Evolutionary conservation across 2,888 invertebrate genomes (phyloP), one percentile per base, ranked within the genome.

Genomic region (Glyphotaelius pellucidus): DNA sequence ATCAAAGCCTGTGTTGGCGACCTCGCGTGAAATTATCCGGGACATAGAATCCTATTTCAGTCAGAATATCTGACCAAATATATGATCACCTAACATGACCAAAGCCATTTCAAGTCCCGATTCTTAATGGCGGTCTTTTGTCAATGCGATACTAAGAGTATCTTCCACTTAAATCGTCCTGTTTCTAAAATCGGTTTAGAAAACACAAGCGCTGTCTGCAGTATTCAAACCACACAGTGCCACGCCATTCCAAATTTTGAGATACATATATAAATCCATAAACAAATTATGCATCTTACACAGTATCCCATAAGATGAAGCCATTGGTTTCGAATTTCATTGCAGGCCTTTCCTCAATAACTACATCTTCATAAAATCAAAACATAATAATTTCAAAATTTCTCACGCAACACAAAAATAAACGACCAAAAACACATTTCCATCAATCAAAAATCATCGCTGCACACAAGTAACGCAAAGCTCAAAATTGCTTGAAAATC

Each of bases 301-400:
- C 86, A 42, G 42, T 47, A 35, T 86, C 86, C 86, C 86, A 86
- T 30, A 47, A 12, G n/a, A 86, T 86, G 11, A 42, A 86, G 86
- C 30, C 30, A 86, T 47, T 47, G 30, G 11, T 30, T 30, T 86
- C 47, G 7, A 47, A 86, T 47, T 86, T 47, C 86, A 86, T 86
- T 83, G 83, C 19, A 83, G n/a, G 30, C 83, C 85, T 42, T 42
- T 42, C 19, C n/a, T 38, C 30, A 86, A 47, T 86, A 47, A 47
- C 85, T 86, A n/a, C 47, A 86, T 86, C 35, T 83, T 83, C 83
- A 12, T 83, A 35, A 67, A 67, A n/a, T 67, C 67, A 67, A 67
- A 67, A 67, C 67, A 11, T 67, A n/a, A 52, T 52, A 19, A 83
- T 83, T 35, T 85, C n/a, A 42, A 47, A 15, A 38, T 86, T 86